phyloP scores from a whole-genome alignment of 2,888 invertebrate genomes.

The Leptopterna dolabrata region DNA sequence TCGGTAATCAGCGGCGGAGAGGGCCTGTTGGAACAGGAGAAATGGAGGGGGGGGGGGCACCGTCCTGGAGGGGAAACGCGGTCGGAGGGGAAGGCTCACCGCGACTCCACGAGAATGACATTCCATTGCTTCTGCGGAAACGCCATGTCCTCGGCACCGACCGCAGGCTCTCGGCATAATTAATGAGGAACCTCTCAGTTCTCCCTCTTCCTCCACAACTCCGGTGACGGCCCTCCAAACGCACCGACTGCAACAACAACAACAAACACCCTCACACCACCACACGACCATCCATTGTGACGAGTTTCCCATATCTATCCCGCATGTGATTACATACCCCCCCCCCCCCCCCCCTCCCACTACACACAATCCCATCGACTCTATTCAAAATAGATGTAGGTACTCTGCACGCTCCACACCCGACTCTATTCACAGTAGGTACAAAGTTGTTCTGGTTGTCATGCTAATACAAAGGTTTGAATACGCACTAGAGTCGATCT shows the following conservation, averaged over 20 bases:
- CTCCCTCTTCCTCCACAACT: neutral
- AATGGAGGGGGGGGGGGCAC: neutral
- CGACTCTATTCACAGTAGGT: neutral
- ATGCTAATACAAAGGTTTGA: neutral
- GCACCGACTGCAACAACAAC: conserved; percentile 19
- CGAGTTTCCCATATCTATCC: neutral
- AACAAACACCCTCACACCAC: neutral
- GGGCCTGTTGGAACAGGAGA: too few relatives aligned
- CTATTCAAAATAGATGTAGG: neutral
- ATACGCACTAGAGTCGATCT: too few relatives aligned
- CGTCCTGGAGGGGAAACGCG: neutral
- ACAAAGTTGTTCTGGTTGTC: neutral
- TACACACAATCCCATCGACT: conserved; percentile 1
- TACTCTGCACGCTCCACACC: neutral
- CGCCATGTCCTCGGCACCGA: conserved; percentile 37
- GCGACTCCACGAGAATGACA: conserved; percentile 27
- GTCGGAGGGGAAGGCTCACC: neutral
- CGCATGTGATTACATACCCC: conserved; percentile 3
- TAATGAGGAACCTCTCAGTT: conserved; percentile 19
- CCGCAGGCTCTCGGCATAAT: conserved; percentile 40
- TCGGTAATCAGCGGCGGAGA: neutral
- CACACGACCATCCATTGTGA: neutral
- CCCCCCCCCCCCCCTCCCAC: too few relatives aligned
- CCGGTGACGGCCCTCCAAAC: neutral
- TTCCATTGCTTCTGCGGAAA: conserved; percentile 45